phyloP scores from a whole-genome alignment of 1,140 invertebrate species.

The Steinernema feltiae region DNA sequence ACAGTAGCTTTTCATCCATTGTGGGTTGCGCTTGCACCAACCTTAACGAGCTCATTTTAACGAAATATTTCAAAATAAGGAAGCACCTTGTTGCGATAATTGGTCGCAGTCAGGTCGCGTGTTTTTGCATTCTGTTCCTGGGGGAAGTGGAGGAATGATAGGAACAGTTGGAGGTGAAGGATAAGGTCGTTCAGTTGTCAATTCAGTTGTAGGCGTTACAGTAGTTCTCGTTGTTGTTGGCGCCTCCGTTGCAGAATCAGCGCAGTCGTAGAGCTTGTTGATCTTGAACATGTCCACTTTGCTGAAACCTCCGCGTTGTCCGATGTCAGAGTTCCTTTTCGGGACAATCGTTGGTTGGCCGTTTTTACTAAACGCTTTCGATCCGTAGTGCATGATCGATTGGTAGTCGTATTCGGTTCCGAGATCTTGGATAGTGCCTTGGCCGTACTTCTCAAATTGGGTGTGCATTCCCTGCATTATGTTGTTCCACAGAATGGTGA shows the following conservation, averaged over 20 bases:
- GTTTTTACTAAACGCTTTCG: constrained; percentile 59
- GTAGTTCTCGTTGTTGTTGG: constrained; percentile 23
- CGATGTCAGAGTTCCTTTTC: constrained; percentile 57
- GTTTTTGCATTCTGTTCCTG: constrained; percentile 38
- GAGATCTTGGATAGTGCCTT: constrained; percentile 54
- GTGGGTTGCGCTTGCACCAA: constrained; percentile 52
- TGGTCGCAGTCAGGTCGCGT: constrained; percentile 48
- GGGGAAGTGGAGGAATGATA: constrained; percentile 8
- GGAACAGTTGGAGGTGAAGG: constrained; percentile 44
- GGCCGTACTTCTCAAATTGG: constrained; percentile 57
- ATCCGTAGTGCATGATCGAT: constrained; percentile 62
- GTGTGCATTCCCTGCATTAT: constrained; percentile 57
- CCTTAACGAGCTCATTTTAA: constrained; percentile 35
- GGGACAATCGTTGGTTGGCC: constrained; percentile 59
- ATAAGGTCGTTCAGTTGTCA: constrained; percentile 13
- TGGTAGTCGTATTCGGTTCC: constrained; percentile 59
- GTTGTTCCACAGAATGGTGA: constrained; percentile 59
- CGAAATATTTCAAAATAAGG: too few relatives aligned
- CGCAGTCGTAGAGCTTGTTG: constrained; percentile 61
- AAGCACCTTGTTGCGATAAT: constrained; percentile 47
- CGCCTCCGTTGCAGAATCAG: neutral
- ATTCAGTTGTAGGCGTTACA: constrained; percentile 17
- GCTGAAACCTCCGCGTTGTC: constrained; percentile 60
- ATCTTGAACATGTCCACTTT: constrained; percentile 60
- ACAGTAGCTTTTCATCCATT: constrained; percentile 53